phyloP scores from a whole-genome alignment of 2,888 invertebrate genomes.

The Agrotis clavis region DNA sequence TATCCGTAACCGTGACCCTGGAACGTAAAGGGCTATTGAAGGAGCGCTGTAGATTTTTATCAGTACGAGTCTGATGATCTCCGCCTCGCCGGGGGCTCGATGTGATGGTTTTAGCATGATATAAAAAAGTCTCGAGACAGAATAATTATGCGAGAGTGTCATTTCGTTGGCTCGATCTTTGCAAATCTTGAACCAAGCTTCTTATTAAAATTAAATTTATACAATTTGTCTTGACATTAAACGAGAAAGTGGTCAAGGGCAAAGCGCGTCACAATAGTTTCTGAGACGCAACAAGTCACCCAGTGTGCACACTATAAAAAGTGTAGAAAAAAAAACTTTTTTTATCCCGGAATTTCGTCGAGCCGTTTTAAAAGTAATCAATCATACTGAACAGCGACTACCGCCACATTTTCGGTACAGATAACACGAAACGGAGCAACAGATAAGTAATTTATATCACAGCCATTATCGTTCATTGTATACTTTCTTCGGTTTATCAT shows the following conservation, averaged over 20 bases:
- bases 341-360: slow-evolving; percentile 29
- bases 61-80: too few species aligned
- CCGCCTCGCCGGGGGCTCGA: too few species aligned
- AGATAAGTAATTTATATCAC: slow-evolving; percentile 79
- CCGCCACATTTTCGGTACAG: slow-evolving; percentile 79
- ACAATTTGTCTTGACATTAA: slow-evolving; percentile 23
- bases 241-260: slow-evolving; percentile 51
- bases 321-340: slow-evolving; percentile 29
- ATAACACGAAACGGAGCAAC: slow-evolving; percentile 79
- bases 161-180: slow-evolving; percentile 23
- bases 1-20: too few species aligned
- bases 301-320: slow-evolving; percentile 36
- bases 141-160: slow-evolving; percentile 23
- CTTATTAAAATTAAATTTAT: slow-evolving; percentile 21
- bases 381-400: slow-evolving; percentile 62
- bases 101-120: too few species aligned
- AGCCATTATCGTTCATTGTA: slow-evolving; percentile 80
- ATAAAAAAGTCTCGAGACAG: background rate
- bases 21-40: too few species aligned
- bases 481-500: slow-evolving; percentile 82
- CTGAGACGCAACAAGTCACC: slow-evolving; percentile 41
- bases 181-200: slow-evolving; percentile 46
- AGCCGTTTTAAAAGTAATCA: slow-evolving; percentile 46
- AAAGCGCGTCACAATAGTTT: slow-evolving; percentile 12
- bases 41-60: too few species aligned